A percentile compares a stretch with the other conserved stretches of the same genome.
Conservation (phyloP, 2,797 vertebrate genomes). For the Eulemur coronatus region DNA sequence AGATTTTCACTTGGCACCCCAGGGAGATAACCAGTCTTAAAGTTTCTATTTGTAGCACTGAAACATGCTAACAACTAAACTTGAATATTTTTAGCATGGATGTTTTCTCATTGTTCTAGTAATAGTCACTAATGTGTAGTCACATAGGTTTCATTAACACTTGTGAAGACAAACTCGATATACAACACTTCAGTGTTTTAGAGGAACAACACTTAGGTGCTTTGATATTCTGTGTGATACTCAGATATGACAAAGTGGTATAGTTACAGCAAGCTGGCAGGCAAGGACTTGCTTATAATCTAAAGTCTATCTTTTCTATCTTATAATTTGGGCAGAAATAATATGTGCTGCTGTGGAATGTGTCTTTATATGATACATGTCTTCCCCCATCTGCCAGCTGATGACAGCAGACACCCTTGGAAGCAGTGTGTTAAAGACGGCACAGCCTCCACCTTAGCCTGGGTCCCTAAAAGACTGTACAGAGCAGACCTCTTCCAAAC, state of each 20-base stretch:
- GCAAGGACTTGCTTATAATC: neutral
- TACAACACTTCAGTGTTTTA: neutral
- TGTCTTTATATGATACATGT: neutral
- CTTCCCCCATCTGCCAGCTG: neutral
- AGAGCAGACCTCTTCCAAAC: neutral
- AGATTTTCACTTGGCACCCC: constrained; percentile 33
- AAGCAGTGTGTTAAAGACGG: neutral
- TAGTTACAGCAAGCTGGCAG: neutral
- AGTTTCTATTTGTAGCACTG: constrained; percentile 14
- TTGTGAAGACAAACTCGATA: neutral
- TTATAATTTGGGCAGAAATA: neutral
- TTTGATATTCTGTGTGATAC: constrained; percentile 13
- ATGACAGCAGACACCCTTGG: neutral
- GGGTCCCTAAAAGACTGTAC: neutral
- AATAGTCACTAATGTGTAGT: neutral
- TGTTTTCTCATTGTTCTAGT: neutral
- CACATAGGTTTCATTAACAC: constrained; percentile 16
- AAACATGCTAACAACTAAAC: constrained; percentile 11
- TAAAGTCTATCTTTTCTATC: neutral
- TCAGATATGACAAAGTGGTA: neutral
- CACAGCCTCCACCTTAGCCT: neutral
- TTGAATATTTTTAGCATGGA: neutral
- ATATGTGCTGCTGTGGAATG: neutral
- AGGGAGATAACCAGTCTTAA: constrained; percentile 5
- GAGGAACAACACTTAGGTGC: constrained; percentile 4